These are phyloP conservation scores for Epirrhoe alternata DNA, from an alignment of 2,888 invertebrate genomes.

Conservation along the genomic window DNA sequence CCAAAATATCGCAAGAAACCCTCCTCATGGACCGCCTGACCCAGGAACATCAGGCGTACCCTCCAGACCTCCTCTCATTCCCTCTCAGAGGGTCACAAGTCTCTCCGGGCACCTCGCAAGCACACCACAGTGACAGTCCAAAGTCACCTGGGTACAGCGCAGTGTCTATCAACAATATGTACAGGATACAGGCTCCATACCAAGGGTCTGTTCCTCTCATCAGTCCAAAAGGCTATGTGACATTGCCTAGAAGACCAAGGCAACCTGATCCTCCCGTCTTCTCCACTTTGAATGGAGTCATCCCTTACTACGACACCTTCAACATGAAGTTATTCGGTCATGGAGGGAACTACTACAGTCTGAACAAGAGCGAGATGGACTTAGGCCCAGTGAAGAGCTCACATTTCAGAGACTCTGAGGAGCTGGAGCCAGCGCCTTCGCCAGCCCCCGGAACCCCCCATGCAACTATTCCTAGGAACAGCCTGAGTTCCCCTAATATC, in stretches of 20 bases:
- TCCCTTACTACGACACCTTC: slow-evolving; percentile 90
- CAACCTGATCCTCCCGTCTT: slow-evolving; percentile 85
- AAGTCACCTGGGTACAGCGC: slow-evolving; percentile 75
- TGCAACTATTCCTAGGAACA: slow-evolving; percentile 75
- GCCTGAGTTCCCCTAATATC: slow-evolving; percentile 82
- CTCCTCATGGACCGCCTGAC: slow-evolving; percentile 74
- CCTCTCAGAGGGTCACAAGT: slow-evolving; percentile 83
- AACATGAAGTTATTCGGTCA: slow-evolving; percentile 94
- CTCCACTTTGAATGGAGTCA: slow-evolving; percentile 76
- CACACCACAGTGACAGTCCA: slow-evolving; percentile 63
- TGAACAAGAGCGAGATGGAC: slow-evolving; percentile 89
- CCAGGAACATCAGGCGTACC: slow-evolving; percentile 87
- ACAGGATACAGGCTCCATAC: slow-evolving; percentile 86
- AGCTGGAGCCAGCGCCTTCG: slow-evolving; percentile 77
- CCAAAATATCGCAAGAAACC: slow-evolving; percentile 80
- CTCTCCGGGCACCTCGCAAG: slow-evolving; percentile 78
- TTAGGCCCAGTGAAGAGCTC: slow-evolving; percentile 83
- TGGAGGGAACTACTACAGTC: slow-evolving; percentile 90
- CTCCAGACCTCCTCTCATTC: slow-evolving; percentile 93
- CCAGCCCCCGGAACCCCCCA: slow-evolving; percentile 83
- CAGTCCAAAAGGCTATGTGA: slow-evolving; percentile 91
- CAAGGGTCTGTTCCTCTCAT: slow-evolving; percentile 84
- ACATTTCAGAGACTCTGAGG: slow-evolving; percentile 77
- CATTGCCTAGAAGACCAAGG: slow-evolving; percentile 92
- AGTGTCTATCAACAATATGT: slow-evolving; percentile 62